Evolutionary conservation across 2,113 vertebrate species (phyloP).

Genomic region (Oncorhynchus clarkii): DNA sequence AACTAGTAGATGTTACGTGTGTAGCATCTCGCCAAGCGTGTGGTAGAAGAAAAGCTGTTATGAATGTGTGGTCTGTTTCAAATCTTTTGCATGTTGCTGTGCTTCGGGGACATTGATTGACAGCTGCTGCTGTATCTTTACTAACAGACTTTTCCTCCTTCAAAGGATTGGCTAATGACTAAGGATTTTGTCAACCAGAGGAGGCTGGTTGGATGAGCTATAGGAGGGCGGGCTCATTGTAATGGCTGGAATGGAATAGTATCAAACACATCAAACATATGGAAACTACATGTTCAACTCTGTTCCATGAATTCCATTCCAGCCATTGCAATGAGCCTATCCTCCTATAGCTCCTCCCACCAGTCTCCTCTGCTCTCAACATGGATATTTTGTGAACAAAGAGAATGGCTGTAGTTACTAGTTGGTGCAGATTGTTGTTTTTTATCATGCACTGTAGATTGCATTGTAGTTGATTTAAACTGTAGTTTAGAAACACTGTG

Average conservation of each 20-base stretch:
- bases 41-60: conserved; percentile 50
- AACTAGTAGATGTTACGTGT: background rate
- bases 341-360: no score
- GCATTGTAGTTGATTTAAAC: background rate
- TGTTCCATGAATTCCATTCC: no score
- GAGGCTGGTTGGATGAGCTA: no score
- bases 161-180: background rate
- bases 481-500: background rate
- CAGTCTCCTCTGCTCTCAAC: background rate
- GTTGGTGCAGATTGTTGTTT: background rate
- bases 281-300: no score
- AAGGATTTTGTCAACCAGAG: background rate
- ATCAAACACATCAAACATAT: no score
- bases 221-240: no score
- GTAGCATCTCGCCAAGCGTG: background rate
- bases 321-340: no score
- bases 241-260: no score
- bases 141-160: background rate
- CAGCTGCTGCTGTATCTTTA: background rate
- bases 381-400: background rate
- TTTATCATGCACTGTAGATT: background rate
- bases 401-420: background rate
- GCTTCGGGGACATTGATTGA: background rate
- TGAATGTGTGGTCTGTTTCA: background rate
- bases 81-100: conserved; percentile 10